Evolutionary conservation across 2,113 vertebrate species (phyloP), one percentile per base, ranked within the genome.

Genomic region (Pyrgilauda ruficollis): DNA sequence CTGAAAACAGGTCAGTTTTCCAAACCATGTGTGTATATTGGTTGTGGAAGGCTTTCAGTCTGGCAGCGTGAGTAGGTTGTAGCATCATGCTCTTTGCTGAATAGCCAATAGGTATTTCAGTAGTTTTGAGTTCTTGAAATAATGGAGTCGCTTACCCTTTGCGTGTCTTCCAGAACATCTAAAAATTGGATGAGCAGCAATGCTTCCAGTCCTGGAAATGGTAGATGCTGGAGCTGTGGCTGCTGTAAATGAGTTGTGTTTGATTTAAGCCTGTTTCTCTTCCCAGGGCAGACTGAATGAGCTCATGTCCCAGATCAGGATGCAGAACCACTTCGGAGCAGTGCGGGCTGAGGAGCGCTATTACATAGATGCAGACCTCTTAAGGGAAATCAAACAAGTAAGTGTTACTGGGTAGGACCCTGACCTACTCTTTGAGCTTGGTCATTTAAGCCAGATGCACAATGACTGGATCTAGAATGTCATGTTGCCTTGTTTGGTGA

Each of bases 241-340:
- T 61, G 44, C 11, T 37, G 26, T 18, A 6, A 11, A 13, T 9
- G 24, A 75, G 5, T 28, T 70, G n/a, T 8, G 7, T 75, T 56
- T 62, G 26, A 56, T 63, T 44, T 33, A 24, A 75, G 41, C 27
- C 70, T 93, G 27, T 94, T 62, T 74, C 30, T 92, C 21, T 91
- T 96, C 22, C 85, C 94, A 99, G 99, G 99, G 99, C n/a, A 98
- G 99, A 20, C 96, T 99, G 93, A 99, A 99, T 81, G 99, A 99
- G 95, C 97, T 99, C 53, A 99, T 99, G 99, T 99, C 99, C 74
- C 99, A 99, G 85, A 99, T 99, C 95, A 98, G 99, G 62, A 99
- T 99, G 99, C 99, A 99, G 97, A 99, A 99, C 94, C 99, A 99
- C 86, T 99, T 99, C 61, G 99, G 99, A 76, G 98, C 99, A 6